Evolutionary conservation across 2,113 vertebrate genomes (phyloP).

Genomic region (Hydrochoerus hydrochaeris): DNA sequence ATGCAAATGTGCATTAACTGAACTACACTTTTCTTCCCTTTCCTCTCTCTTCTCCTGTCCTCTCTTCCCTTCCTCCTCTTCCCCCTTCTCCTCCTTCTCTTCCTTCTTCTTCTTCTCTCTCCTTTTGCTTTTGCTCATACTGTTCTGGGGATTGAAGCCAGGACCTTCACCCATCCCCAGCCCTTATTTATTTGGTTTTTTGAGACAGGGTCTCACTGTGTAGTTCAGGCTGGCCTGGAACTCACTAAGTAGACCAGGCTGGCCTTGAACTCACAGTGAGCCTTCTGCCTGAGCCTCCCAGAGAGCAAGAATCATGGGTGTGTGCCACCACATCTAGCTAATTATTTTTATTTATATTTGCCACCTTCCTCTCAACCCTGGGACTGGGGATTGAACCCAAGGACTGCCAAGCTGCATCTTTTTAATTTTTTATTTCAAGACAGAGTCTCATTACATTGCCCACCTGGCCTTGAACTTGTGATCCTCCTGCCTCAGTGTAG

Average conservation of each 20-base stretch:
- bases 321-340: not conserved
- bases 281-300: not conserved
- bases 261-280: not conserved
- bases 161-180: not conserved
- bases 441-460: not conserved
- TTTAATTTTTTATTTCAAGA: not conserved
- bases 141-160: not conserved
- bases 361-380: not conserved
- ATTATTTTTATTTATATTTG: not conserved
- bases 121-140: not conserved
- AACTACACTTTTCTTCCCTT: not conserved
- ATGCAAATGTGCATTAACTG: not conserved
- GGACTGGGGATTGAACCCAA: not conserved
- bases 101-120: not conserved
- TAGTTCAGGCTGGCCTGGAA: not conserved
- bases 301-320: not conserved
- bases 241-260: not conserved
- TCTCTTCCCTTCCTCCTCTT: not conserved
- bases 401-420: not conserved
- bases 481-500: not conserved
- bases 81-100: too few species aligned
- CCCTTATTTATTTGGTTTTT: not conserved
- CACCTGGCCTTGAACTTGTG: not conserved
- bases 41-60: not conserved
- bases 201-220: not conserved